These are phyloP conservation scores for Pedionomus torquatus DNA, from an alignment of 2,113 vertebrate genomes.

Conservation along the genomic window DNA sequence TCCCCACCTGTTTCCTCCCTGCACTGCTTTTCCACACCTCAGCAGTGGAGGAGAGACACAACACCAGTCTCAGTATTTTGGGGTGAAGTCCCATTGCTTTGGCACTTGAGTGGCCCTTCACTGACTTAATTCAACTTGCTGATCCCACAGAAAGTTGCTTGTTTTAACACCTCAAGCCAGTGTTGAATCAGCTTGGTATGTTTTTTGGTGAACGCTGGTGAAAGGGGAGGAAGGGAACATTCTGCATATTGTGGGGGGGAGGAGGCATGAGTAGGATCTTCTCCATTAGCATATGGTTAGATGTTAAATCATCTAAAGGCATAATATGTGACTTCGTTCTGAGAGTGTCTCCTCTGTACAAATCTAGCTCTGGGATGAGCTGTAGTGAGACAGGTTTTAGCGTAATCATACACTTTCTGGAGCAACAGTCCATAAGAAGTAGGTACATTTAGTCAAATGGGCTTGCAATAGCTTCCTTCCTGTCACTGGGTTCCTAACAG, in stretches of 20 bases:
- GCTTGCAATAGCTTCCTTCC: neutral
- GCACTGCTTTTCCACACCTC: neutral
- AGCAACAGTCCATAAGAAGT: neutral
- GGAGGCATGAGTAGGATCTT: constrained; percentile 2
- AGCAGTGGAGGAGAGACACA: neutral
- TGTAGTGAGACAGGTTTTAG: neutral
- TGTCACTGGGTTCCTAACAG: neutral
- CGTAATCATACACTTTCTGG: neutral
- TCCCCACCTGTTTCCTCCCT: neutral
- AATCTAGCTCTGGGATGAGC: neutral
- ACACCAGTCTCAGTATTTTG: neutral
- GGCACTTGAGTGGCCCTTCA: neutral
- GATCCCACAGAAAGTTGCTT: constrained; percentile 1
- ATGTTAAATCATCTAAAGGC: neutral
- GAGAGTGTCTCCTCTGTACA: neutral
- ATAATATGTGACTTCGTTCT: neutral
- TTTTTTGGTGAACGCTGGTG: neutral
- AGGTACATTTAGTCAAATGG: neutral
- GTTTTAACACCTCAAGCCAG: neutral
- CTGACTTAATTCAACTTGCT: neutral
- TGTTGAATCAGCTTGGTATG: neutral
- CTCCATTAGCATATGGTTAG: constrained; percentile 7
- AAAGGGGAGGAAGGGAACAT: neutral
- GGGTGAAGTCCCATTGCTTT: neutral
- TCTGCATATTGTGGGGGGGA: constrained; percentile 25